Conservation (phyloP, 2,113 vertebrate species). For the Beaufortia kweichowensis region DNA sequence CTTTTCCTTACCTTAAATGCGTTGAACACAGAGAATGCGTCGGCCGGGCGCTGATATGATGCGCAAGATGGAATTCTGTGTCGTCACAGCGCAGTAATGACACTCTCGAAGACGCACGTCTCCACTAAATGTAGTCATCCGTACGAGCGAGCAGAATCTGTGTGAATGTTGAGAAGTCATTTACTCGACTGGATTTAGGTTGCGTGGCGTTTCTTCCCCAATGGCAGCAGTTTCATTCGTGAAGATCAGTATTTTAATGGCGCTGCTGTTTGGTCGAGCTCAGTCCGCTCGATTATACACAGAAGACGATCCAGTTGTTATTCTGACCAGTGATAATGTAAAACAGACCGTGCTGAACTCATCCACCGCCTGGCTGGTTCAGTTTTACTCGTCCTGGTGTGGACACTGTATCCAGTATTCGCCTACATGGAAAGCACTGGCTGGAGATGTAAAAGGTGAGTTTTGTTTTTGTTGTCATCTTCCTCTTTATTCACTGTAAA, state of each 20-base stretch:
- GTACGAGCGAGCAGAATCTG: not conserved
- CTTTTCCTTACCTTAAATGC: not conserved
- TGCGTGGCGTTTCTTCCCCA: conserved; percentile 17
- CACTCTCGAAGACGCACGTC: not conserved
- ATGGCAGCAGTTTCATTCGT: conserved; percentile 27
- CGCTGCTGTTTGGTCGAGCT: conserved; percentile 44
- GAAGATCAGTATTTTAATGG: conserved; percentile 40
- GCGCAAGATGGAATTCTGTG: conserved; percentile 7
- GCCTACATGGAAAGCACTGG: conserved; percentile 87
- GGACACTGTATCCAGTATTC: conserved; percentile 94
- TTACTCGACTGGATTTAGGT: not conserved
- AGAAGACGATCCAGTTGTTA: conserved; percentile 80
- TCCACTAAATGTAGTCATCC: conserved; percentile 22
- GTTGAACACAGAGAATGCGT: not conserved
- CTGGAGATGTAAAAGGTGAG: conserved; percentile 85
- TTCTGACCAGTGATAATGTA: conserved; percentile 78
- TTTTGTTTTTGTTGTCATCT: not conserved
- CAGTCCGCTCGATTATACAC: conserved; percentile 75
- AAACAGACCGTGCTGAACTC: conserved; percentile 78
- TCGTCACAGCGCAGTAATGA: conserved; percentile 17
- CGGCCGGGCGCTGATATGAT: not conserved
- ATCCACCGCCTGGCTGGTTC: conserved; percentile 87
- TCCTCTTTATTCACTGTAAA: not conserved
- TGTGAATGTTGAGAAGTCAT: conserved; percentile 12
- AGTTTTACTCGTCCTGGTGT: conserved; percentile 96